These are phyloP conservation scores for Reticulitermes lucifugus DNA, from an alignment of 2,888 invertebrate species.

Conservation along the genomic window DNA sequence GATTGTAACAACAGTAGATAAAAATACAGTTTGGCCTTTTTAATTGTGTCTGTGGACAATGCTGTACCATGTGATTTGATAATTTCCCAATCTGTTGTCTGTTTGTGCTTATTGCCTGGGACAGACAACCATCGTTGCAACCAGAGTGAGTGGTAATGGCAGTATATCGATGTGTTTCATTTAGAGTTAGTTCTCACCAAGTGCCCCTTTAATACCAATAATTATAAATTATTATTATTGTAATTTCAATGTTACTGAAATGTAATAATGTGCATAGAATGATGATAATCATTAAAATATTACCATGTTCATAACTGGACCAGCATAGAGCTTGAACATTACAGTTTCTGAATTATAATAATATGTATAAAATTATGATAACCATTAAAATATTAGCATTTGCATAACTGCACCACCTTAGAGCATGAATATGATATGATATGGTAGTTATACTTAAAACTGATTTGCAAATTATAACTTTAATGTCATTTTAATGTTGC, in stretches of 20 bases:
- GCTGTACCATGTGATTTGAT: too few relatives aligned
- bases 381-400: not conserved
- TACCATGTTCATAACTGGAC: not conserved
- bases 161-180: not conserved
- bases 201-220: not conserved
- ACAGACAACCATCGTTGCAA: not conserved
- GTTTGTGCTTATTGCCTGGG: not conserved
- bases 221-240: not conserved
- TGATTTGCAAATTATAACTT: not conserved
- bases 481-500: not conserved
- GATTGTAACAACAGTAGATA: too few relatives aligned
- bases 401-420: not conserved
- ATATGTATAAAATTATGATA: not conserved
- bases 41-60: too few relatives aligned
- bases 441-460: not conserved
- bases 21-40: too few relatives aligned
- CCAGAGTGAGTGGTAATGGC: not conserved
- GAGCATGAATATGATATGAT: not conserved
- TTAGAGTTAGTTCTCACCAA: constrained; percentile 6
- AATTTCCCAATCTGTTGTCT: too few relatives aligned
- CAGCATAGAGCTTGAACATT: not conserved
- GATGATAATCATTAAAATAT: not conserved
- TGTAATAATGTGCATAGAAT: not conserved
- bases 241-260: not conserved
- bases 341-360: not conserved